These are phyloP conservation scores for Lacerta viridis DNA, from an alignment of 2,797 vertebrate species.

Conservation along the genomic window DNA sequence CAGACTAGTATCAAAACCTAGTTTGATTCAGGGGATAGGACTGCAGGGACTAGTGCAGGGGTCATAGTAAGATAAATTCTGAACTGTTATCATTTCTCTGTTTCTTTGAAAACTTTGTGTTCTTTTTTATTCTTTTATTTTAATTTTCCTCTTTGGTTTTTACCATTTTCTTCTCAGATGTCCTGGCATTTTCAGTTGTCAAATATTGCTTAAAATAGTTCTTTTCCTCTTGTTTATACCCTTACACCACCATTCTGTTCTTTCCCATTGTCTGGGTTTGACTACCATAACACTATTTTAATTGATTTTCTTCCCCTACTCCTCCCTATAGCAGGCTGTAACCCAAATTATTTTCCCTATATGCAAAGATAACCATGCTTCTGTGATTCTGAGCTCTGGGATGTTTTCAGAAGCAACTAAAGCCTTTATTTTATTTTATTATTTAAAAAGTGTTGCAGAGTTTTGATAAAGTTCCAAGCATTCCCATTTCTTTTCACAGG, in stretches of 20 bases:
- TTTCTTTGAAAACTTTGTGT: background rate
- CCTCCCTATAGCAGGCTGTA: background rate
- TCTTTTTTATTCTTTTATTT: background rate
- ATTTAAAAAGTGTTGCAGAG: background rate
- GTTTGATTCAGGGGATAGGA: background rate
- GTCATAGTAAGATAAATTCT: background rate
- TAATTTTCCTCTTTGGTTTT: too few species aligned
- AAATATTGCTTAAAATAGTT: background rate
- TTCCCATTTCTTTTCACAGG: constrained; percentile 17
- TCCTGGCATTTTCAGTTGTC: background rate
- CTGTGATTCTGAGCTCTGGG: background rate
- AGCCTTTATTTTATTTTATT: background rate
- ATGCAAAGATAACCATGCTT: background rate
- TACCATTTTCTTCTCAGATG: background rate
- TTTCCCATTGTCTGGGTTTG: background rate
- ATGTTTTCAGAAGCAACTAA: background rate
- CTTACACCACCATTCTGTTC: background rate
- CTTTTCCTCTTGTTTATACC: background rate
- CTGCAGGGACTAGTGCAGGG: background rate
- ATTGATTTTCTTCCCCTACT: background rate
- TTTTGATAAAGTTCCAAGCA: constrained; percentile 6
- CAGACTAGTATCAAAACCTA: background rate
- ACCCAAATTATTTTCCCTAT: background rate
- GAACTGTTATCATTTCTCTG: background rate
- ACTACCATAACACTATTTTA: background rate